These are phyloP conservation scores for Percopsis omiscomaycus DNA, from an alignment of 2,797 vertebrate species.

Conservation along the genomic window DNA sequence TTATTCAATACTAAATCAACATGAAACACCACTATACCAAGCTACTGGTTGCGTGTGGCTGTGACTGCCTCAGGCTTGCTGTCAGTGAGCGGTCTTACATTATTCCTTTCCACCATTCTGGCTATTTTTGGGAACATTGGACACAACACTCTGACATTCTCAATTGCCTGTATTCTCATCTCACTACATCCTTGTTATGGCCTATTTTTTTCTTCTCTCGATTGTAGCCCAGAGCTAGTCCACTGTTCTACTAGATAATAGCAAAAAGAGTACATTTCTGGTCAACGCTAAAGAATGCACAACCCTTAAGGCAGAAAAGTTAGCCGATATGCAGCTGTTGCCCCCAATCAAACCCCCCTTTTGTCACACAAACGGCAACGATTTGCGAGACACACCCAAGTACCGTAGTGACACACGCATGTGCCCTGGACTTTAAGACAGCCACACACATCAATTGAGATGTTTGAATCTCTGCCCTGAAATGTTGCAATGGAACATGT, in stretches of 20 bases:
- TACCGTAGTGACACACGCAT: conserved; percentile 26
- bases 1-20: too few relatives aligned
- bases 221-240: not conserved
- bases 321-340: conserved; percentile 54
- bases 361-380: conserved; percentile 21
- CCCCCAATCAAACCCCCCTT: conserved; percentile 15
- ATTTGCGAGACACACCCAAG: conserved; percentile 57
- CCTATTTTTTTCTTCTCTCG: too few relatives aligned
- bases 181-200: too few relatives aligned
- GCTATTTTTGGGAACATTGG: conserved; percentile 4
- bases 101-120: conserved; percentile 8
- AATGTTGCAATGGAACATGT: conserved; percentile 19
- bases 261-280: not conserved
- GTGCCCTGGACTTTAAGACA: conserved; percentile 32
- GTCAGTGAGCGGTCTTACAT: too few relatives aligned
- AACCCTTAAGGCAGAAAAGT: conserved; percentile 20
- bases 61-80: too few relatives aligned
- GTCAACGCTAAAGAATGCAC: not conserved
- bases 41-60: too few relatives aligned
- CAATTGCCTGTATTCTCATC: too few relatives aligned
- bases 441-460: conserved; percentile 42
- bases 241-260: not conserved
- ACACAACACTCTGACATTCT: conserved; percentile 7
- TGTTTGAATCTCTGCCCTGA: conserved; percentile 55
- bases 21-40: too few relatives aligned